phyloP scores from a whole-genome alignment of 2,797 vertebrate species.

The Bovichtus diacanthus region DNA sequence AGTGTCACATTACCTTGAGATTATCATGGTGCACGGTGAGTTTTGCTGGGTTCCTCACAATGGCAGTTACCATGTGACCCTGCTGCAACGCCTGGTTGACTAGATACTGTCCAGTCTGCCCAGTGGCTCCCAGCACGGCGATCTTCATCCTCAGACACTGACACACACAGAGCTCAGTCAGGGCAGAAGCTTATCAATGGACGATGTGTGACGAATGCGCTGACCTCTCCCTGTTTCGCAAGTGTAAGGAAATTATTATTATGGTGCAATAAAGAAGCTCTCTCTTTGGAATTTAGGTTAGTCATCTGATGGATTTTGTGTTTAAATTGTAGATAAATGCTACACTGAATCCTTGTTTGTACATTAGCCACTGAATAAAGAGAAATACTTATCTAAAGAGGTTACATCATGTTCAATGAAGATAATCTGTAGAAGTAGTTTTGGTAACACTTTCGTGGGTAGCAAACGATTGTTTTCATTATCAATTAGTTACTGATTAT shows the following conservation, averaged over 20 bases:
- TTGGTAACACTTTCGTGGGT: background rate
- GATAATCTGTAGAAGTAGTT: background rate
- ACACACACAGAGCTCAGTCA: slow-evolving; percentile 5
- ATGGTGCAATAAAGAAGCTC: slow-evolving; percentile 36
- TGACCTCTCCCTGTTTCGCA: slow-evolving; percentile 39
- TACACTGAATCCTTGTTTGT: background rate
- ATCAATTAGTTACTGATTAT: background rate
- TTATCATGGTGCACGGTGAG: slow-evolving; percentile 82
- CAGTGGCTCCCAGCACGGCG: slow-evolving; percentile 85
- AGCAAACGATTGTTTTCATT: background rate
- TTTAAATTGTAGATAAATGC: background rate
- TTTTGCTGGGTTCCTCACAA: slow-evolving; percentile 85
- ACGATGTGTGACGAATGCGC: background rate
- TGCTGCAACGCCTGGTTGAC: slow-evolving; percentile 85
- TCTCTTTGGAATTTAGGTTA: background rate
- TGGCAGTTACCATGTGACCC: slow-evolving; percentile 84
- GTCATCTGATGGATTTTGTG: slow-evolving; percentile 20
- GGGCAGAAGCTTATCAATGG: background rate
- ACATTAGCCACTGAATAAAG: background rate
- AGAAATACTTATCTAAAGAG: background rate
- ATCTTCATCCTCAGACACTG: slow-evolving; percentile 82
- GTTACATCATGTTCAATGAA: background rate
- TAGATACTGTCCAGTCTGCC: slow-evolving; percentile 85
- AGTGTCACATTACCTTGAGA: slow-evolving; percentile 79
- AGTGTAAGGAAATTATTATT: slow-evolving; percentile 49